These are phyloP conservation scores for Coptotermes formosanus DNA, from an alignment of 1,140 invertebrate genomes.

Conservation along the genomic window DNA sequence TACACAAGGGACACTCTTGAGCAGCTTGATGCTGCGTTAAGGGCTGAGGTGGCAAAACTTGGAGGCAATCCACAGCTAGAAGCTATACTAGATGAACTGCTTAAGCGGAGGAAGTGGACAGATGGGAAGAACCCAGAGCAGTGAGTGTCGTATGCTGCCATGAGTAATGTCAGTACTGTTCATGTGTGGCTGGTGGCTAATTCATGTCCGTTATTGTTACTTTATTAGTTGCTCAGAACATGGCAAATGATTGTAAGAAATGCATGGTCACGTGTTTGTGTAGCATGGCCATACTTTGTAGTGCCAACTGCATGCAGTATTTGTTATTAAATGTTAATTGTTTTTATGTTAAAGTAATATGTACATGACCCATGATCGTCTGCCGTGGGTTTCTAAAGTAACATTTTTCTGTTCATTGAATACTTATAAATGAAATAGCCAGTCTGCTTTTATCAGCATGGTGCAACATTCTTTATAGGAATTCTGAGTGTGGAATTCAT, in stretches of 20 bases:
- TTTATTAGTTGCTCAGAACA: background rate
- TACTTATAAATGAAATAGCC: no score
- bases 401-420: no score
- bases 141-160: background rate
- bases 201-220: no score
- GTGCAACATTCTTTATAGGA: no score
- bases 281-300: background rate
- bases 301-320: background rate
- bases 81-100: conserved; percentile 71
- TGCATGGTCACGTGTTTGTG: background rate
- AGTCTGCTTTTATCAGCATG: no score
- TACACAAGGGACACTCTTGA: conserved; percentile 76
- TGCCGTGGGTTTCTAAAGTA: no score
- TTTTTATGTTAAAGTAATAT: background rate
- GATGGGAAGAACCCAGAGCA: background rate
- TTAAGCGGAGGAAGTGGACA: conserved; percentile 50
- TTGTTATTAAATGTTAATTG: background rate
- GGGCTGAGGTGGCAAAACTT: conserved; percentile 69
- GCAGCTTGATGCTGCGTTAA: conserved; percentile 69
- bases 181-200: background rate
- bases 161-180: background rate
- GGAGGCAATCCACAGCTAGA: conserved; percentile 82
- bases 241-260: background rate
- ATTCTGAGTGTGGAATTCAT: no score
- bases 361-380: no score